phyloP scores from a whole-genome alignment of 2,113 vertebrate species.

The Myotis brandtii region DNA sequence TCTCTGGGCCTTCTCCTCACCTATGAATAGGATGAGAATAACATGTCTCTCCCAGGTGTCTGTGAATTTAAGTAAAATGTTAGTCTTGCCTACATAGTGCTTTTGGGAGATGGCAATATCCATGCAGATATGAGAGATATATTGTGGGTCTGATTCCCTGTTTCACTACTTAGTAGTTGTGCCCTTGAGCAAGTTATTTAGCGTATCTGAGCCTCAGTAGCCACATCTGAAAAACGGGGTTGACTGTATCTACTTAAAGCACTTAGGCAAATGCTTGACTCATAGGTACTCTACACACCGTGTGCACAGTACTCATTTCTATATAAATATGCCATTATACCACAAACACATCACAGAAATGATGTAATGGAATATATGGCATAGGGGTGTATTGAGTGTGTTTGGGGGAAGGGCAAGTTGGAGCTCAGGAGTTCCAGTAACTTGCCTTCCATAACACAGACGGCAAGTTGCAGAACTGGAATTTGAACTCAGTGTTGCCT shows the following conservation, averaged over 20 bases:
- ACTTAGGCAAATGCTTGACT: neutral
- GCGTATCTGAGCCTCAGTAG: neutral
- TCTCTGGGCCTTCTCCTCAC: neutral
- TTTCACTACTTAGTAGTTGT: constrained; percentile 8
- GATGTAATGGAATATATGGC: neutral
- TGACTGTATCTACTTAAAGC: neutral
- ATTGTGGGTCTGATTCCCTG: neutral
- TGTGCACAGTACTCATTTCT: neutral
- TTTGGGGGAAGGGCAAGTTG: neutral
- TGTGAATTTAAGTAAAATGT: neutral
- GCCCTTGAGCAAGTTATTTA: constrained; percentile 12
- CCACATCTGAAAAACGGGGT: constrained; percentile 18
- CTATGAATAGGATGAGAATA: neutral
- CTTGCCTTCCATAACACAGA: neutral
- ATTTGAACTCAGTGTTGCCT: constrained; percentile 40
- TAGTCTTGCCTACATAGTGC: neutral
- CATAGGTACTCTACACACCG: neutral
- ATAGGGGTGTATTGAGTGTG: neutral
- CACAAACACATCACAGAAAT: neutral
- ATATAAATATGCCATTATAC: neutral
- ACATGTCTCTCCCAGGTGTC: neutral
- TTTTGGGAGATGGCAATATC: neutral
- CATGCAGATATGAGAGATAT: neutral
- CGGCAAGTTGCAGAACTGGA: neutral
- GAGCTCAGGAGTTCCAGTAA: neutral